Evolutionary conservation across 2,888 invertebrate genomes (phyloP), one percentile per base, ranked within the genome.

Genomic region (Rhynchonema sp.): DNA sequence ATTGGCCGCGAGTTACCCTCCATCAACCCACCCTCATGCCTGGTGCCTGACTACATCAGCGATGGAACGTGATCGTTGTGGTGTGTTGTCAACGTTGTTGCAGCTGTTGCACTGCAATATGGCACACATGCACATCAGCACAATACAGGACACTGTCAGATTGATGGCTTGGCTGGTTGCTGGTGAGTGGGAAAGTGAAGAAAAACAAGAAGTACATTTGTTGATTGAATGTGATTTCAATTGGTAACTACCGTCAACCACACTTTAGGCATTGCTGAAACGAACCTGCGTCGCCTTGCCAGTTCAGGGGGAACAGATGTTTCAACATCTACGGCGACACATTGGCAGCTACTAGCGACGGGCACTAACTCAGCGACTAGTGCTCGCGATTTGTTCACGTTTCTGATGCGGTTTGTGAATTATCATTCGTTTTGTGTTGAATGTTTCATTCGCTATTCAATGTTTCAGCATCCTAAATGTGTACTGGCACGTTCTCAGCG

Each of bases 401-500:
- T 75, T 58, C 69, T 86, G 30, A 38, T 38, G 38, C 6, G 17
- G 38, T 38, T 13, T 38, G 38, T 38, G 17, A 6, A 17, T 60
- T 13, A 23, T 57, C n/a, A n/a, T n/a, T n/a, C n/a, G n/a, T n/a
- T n/a, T n/a, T n/a, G n/a, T n/a, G n/a, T n/a, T n/a, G n/a, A n/a
- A n/a, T n/a, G n/a, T n/a, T n/a, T n/a, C n/a, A n/a, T n/a, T n/a
- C n/a, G n/a, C n/a, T n/a, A n/a, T n/a, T n/a, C n/a, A n/a, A n/a
- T n/a, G n/a, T 60, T 60, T 27, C 60, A 75, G 76, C 68, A 75
- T 86, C 68, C 73, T 87, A 61, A 86, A 85, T 71, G 81, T 86
- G 28, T 80, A 84, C 67, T 81, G 82, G 59, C 85, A 85, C 72
- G 80, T 86, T 65, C 80, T 86, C 63, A 85, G 85, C 66, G 85